These are phyloP conservation scores for Callinectes sapidus DNA, from an alignment of 2,888 invertebrate species.

Conservation along the genomic window DNA sequence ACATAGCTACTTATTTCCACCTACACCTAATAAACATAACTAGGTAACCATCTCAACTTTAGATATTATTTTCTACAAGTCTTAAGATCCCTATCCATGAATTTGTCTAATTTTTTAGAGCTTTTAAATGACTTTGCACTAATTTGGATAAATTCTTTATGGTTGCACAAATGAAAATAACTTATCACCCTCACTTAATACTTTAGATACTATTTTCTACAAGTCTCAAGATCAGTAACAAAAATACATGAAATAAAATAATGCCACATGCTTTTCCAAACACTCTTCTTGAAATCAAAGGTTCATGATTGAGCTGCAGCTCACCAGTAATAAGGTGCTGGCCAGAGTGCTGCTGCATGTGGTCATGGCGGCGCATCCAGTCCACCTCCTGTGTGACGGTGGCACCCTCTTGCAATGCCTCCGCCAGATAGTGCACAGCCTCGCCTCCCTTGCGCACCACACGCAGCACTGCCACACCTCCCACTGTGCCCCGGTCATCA, in stretches of 20 bases:
- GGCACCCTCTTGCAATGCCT: slow-evolving; percentile 81
- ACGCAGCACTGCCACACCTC: slow-evolving; percentile 82
- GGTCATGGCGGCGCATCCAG: slow-evolving; percentile 88
- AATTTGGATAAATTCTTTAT: not conserved
- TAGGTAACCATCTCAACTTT: no score
- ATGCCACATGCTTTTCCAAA: not conserved
- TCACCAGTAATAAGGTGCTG: slow-evolving; percentile 90
- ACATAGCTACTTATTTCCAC: no score
- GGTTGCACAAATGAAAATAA: no score
- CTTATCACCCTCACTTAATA: no score
- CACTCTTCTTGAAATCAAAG: not conserved
- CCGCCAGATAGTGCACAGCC: slow-evolving; percentile 84
- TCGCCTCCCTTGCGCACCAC: slow-evolving; percentile 83
- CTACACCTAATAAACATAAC: no score
- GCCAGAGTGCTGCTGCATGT: slow-evolving; percentile 94
- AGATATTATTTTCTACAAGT: no score
- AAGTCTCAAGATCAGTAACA: no score
- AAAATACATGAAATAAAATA: no score
- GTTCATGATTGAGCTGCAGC: slow-evolving; percentile 73
- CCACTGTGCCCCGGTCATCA: slow-evolving; percentile 85
- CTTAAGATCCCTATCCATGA: no score
- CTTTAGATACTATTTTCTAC: no score
- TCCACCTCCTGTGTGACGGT: slow-evolving; percentile 82
- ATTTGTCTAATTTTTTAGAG: not conserved
- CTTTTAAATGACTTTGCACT: not conserved